Percentiles rank a stretch among this genome's conserved stretches.
Evolutionary conservation across 1,140 invertebrate species (phyloP).

Genomic region (Manduca sexta): DNA sequence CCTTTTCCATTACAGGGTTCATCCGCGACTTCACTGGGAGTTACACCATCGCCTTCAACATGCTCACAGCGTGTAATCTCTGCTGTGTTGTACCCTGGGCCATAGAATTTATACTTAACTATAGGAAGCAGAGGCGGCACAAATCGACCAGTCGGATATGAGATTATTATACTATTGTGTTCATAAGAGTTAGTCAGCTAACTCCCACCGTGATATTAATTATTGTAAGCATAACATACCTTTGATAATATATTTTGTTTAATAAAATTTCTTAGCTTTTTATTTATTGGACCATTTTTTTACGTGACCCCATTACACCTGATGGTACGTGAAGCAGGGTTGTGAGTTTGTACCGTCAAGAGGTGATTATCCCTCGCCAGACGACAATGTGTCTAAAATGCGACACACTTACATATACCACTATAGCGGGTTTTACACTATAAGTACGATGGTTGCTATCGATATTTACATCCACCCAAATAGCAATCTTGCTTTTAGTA

Average conservation of each 20-base stretch:
- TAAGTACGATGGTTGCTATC: too few species aligned
- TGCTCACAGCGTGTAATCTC: constrained; percentile 55
- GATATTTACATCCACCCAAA: too few species aligned
- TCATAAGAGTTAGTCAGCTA: neutral
- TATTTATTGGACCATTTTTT: too few species aligned
- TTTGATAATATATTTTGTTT: constrained; percentile 1
- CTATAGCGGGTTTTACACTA: too few species aligned
- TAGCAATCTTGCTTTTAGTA: too few species aligned
- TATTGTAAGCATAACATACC: neutral
- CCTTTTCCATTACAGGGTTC: constrained; percentile 45
- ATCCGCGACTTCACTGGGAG: constrained; percentile 59
- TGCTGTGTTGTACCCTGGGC: constrained; percentile 62
- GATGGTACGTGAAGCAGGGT: too few species aligned
- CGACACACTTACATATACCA: too few species aligned
- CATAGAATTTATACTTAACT: constrained; percentile 42
- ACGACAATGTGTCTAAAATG: too few species aligned
- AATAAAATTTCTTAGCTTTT: neutral
- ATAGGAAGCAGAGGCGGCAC: constrained; percentile 20
- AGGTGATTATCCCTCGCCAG: too few species aligned
- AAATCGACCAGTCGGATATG: neutral
- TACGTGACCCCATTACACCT: too few species aligned
- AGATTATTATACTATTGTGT: neutral
- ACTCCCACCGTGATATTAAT: constrained; percentile 6
- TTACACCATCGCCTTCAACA: constrained; percentile 55
- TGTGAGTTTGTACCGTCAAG: too few species aligned